phyloP scores from a whole-genome alignment of 2,113 vertebrate species.

The Brevimyrus niger region DNA sequence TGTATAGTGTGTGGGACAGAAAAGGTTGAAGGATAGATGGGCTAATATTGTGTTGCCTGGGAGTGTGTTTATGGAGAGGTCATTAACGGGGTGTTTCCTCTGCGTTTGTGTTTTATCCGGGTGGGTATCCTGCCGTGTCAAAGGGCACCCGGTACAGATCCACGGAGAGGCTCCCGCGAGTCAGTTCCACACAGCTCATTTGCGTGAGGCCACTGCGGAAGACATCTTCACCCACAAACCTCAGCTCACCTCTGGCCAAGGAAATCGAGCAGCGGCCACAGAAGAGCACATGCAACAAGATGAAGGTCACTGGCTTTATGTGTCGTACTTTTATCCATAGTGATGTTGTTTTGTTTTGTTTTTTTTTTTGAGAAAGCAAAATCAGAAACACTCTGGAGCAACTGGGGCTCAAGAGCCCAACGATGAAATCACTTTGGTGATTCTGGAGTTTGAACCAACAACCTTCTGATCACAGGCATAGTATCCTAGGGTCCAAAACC shows the following conservation, averaged over 20 bases:
- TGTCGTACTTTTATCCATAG: background rate
- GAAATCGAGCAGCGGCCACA: background rate
- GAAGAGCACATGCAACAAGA: too few species aligned
- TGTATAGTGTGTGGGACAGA: background rate
- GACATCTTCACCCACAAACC: background rate
- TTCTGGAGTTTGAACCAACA: background rate
- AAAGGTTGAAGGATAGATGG: background rate
- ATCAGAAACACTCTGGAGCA: background rate
- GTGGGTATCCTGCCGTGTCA: background rate
- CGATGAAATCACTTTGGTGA: background rate
- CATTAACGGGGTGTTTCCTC: background rate
- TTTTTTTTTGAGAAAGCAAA: background rate
- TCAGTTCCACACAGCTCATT: background rate
- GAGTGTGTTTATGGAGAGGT: background rate
- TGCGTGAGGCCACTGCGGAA: background rate
- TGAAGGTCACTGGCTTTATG: background rate
- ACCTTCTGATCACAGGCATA: background rate
- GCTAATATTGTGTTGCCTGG: background rate
- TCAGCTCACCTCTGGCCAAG: background rate
- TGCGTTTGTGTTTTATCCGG: background rate
- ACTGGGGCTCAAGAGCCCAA: background rate
- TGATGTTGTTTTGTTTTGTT: background rate
- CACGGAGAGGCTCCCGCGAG: background rate
- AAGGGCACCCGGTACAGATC: background rate
- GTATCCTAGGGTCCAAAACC: background rate